These are phyloP conservation scores for Drosophila conformis DNA, from an alignment of 2,888 invertebrate species.

Conservation along the genomic window DNA sequence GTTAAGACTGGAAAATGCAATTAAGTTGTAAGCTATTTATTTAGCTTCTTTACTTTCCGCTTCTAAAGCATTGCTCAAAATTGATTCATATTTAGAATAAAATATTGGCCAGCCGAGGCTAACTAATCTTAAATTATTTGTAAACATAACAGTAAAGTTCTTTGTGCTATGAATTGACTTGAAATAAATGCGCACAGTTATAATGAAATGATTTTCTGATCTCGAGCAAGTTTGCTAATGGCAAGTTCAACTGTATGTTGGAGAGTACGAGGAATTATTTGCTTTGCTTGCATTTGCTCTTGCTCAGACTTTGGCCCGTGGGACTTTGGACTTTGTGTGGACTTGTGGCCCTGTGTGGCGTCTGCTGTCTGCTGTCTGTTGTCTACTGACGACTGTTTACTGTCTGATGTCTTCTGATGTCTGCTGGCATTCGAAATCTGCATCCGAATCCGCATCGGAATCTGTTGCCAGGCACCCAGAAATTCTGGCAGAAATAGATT, in stretches of 20 bases:
- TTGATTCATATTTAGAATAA: neutral
- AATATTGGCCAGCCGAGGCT: neutral
- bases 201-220: neutral
- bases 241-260: neutral
- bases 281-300: conserved; percentile 22
- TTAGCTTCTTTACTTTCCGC: neutral
- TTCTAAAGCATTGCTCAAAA: neutral
- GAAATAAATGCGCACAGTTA: neutral
- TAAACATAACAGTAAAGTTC: neutral
- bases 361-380: conserved; percentile 41
- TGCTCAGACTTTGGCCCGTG: conserved; percentile 20
- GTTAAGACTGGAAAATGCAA: neutral
- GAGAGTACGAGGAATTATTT: conserved; percentile 6
- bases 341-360: conserved; percentile 35
- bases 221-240: neutral
- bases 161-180: neutral
- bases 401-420: conserved; percentile 31
- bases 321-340: conserved; percentile 49
- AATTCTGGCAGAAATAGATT: conserved; percentile 35
- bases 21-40: neutral
- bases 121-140: neutral
- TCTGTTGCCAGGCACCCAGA: conserved; percentile 44
- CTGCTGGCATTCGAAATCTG: conserved; percentile 35
- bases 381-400: conserved; percentile 45
- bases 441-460: conserved; percentile 26